phyloP scores from a whole-genome alignment of 2,113 vertebrate genomes.

The Ctenodactylus gundi region DNA sequence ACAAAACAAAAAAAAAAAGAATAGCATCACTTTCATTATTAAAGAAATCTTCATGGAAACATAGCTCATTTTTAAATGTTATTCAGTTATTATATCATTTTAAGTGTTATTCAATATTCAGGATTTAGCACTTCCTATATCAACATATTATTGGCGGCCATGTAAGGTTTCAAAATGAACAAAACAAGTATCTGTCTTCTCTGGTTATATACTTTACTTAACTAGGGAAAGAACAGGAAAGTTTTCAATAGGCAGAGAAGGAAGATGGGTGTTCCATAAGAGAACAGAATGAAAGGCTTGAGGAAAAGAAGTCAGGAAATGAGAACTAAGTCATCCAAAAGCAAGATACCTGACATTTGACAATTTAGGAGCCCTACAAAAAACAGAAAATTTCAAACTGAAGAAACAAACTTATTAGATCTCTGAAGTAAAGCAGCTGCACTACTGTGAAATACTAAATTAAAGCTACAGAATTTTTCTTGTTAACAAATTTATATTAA shows the following conservation, averaged over 20 bases:
- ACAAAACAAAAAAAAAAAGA: no score
- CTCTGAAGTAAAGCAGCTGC: background rate
- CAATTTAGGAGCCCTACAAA: background rate
- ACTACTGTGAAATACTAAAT: slow-evolving; percentile 18
- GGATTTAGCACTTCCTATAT: background rate
- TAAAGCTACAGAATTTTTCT: slow-evolving; percentile 13
- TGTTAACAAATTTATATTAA: background rate
- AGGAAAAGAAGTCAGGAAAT: background rate
- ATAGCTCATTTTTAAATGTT: slow-evolving; percentile 14
- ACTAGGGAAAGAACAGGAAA: background rate
- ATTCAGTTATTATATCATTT: background rate
- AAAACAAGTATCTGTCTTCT: slow-evolving; percentile 5
- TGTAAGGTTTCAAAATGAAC: slow-evolving; percentile 1
- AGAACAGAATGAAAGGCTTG: background rate
- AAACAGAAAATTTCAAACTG: background rate
- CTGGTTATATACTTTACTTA: background rate
- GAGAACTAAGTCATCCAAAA: background rate
- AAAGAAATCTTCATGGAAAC: background rate
- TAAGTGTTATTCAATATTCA: slow-evolving; percentile 1
- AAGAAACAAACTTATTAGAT: background rate
- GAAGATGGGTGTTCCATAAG: background rate
- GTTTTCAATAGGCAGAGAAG: slow-evolving; percentile 4
- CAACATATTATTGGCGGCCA: background rate
- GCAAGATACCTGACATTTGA: background rate
- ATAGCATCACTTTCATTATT: background rate